Base-by-base conservation (phyloP, 2,888 invertebrate species). In the Gastrophysa polygoni region DNA sequence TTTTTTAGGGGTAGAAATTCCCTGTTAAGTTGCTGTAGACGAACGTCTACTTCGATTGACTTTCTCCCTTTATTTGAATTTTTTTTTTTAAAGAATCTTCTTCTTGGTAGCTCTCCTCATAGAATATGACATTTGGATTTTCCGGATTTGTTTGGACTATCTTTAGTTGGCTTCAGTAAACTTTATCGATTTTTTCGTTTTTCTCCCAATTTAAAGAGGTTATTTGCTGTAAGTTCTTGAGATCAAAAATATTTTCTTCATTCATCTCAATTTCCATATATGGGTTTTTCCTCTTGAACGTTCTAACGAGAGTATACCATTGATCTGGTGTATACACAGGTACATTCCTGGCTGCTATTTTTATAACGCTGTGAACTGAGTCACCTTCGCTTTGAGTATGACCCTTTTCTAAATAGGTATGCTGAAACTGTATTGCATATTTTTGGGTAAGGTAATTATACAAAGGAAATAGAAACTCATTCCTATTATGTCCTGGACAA, bases 271-370 rank as follows among this genome's bases (percentile, higher is more conserved):
- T 46, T 29, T 55, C 58, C 44, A 32, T 47, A 32, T 65, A 62
- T n/a, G 59, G 59, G 8, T 59, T 14, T 17, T 60, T 59, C 34
- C 38, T 57, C 48, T 55, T 59, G 10, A 48, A 10, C 16, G 65
- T 51, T 46, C 61, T 46, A 4, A 65, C 65, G 10, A 57, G 34
- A 4, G 49, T 59, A 29, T 61, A 58, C 57, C 61, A 64, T 51
- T 62, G 65, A 8, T 65, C 65, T 3, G 62, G 59, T 20, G 62
- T 51, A 47, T 46, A 62, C n/a, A 63, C 18, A 1, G 63, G 59
- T 8, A 58, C 14, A 48, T 57, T 46, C 14, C 48, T 48, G 18
- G 59, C 5, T 14, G 61, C 38, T 29, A 20, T 61, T 24, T 64
- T 51, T 8, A 61, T 61, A 5, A 61, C 61, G 29, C 64, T 61